Conservation (phyloP, 2,113 vertebrate species). For the Typhlomys cinereus region DNA sequence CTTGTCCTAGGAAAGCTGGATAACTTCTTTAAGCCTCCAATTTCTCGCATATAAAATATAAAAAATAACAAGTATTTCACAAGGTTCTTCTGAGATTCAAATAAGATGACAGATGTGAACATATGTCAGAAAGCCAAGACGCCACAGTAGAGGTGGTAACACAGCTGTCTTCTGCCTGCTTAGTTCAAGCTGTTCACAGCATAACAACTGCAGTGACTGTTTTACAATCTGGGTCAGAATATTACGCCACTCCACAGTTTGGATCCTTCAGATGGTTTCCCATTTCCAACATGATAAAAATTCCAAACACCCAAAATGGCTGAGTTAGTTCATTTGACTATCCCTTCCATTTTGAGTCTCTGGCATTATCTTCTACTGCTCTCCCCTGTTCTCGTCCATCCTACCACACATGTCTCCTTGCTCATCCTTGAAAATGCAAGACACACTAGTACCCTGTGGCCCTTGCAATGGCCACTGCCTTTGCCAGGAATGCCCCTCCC, state of each 20-base stretch:
- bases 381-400: not conserved
- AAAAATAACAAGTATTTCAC: constrained; percentile 4
- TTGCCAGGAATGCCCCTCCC: not conserved
- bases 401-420: not conserved
- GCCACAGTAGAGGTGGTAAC: not conserved
- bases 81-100: not conserved
- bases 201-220: not conserved
- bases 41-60: not conserved
- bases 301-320: not conserved
- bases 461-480: not conserved
- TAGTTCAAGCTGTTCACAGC: not conserved
- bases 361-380: not conserved
- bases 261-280: not conserved
- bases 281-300: not conserved
- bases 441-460: not conserved
- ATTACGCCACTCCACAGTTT: not conserved
- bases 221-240: not conserved
- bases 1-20: not conserved
- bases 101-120: not conserved
- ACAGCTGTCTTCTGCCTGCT: not conserved
- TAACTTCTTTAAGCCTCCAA: not conserved
- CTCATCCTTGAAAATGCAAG: not conserved
- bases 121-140: constrained; percentile 14
- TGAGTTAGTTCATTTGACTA: not conserved
- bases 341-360: not conserved